phyloP scores from a whole-genome alignment of 2,888 invertebrate genomes.

The Dromius quadrimaculatus region DNA sequence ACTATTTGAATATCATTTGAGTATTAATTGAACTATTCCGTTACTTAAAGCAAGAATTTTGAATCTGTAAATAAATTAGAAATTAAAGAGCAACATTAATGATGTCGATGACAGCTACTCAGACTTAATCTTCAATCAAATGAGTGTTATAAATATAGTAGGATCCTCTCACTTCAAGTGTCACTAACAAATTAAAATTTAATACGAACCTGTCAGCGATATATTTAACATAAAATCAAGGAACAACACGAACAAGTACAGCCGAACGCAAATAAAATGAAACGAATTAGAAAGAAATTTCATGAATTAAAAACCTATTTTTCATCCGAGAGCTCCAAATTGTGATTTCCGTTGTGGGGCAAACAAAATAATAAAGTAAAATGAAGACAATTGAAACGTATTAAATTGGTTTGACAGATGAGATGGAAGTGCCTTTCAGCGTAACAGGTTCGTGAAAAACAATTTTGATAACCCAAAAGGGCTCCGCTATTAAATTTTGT shows the following conservation, averaged over 20 bases:
- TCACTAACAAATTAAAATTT: slow-evolving; percentile 41
- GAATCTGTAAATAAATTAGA: slow-evolving; percentile 13
- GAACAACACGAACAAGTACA: slow-evolving; percentile 14
- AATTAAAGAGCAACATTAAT: slow-evolving; percentile 1
- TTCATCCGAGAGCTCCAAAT: slow-evolving; percentile 34
- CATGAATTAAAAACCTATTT: slow-evolving; percentile 45
- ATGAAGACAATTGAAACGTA: slow-evolving; percentile 51
- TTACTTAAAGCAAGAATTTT: not conserved
- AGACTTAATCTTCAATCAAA: slow-evolving; percentile 8
- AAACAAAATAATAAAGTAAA: slow-evolving; percentile 46
- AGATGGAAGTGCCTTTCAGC: slow-evolving; percentile 42
- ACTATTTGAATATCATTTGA: too few relatives aligned
- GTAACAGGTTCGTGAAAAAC: slow-evolving; percentile 49
- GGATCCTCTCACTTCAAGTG: slow-evolving; percentile 25
- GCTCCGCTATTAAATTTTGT: too few relatives aligned
- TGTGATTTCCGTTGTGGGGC: slow-evolving; percentile 41
- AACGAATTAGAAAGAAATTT: slow-evolving; percentile 33
- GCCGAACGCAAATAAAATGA: slow-evolving; percentile 3
- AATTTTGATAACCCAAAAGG: slow-evolving; percentile 47
- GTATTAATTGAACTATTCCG: slow-evolving; percentile 8
- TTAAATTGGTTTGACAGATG: slow-evolving; percentile 51
- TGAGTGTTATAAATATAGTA: slow-evolving; percentile 11
- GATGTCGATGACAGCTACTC: slow-evolving; percentile 7
- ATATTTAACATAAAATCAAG: slow-evolving; percentile 32
- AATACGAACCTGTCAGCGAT: slow-evolving; percentile 45